Conservation (phyloP, 1,140 invertebrate species). For the Rhopalosiphum padi region DNA sequence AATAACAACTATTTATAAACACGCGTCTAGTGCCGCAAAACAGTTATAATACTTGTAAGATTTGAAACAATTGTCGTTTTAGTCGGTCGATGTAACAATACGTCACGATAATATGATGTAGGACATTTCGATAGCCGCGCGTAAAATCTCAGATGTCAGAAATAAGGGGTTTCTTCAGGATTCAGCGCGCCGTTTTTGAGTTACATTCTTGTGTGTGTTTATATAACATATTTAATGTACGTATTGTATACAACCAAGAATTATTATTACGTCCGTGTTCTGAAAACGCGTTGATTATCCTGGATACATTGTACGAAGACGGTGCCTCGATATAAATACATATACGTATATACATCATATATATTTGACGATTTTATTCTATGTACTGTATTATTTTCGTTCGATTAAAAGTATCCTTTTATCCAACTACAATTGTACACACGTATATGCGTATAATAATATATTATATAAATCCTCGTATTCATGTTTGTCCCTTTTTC, state of each 20-base stretch:
- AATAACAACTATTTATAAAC: background rate
- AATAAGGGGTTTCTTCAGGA: background rate
- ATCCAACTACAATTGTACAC: slow-evolving; percentile 9
- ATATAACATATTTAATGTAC: background rate
- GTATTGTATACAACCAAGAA: background rate
- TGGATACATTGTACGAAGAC: background rate
- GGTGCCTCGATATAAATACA: background rate
- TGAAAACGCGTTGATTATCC: background rate
- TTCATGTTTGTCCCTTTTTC: background rate
- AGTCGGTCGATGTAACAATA: background rate
- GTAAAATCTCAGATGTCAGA: background rate
- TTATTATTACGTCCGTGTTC: background rate
- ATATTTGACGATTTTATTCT: background rate
- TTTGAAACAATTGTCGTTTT: background rate
- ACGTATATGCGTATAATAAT: slow-evolving; percentile 18
- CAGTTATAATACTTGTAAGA: background rate
- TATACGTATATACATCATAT: background rate
- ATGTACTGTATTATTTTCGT: background rate
- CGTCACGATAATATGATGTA: background rate
- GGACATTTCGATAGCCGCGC: background rate
- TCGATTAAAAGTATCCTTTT: slow-evolving; percentile 10
- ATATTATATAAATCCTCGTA: slow-evolving; percentile 19
- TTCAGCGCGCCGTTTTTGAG: background rate
- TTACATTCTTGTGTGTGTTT: background rate
- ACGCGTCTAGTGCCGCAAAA: background rate